Base-by-base conservation (phyloP, 2,113 vertebrate genomes). In the Caranx melampygus region DNA sequence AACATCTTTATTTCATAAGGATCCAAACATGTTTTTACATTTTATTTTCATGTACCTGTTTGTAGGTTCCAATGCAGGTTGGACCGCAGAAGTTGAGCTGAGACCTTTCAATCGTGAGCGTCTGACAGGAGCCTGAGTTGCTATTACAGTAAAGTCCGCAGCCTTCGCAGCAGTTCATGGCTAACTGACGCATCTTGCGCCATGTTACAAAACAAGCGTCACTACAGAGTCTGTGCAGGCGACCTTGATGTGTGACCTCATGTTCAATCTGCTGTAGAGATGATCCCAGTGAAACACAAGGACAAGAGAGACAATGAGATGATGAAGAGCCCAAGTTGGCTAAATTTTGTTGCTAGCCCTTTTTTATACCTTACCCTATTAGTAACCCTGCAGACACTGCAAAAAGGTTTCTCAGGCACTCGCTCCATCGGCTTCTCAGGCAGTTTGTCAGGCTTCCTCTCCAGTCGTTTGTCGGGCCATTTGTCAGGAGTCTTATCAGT, bases 91-190 rank as follows among this genome's bases (percentile, higher is more conserved):
- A 99, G 90, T 98, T 98, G 66, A 97, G 97, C 61, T 96, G 94
- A 34, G 96, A 93, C 18, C 95, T 96, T 52, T 98, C 97, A 20
- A 98, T 94, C 34, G 95, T 96, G 40, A 99, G 96, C 52, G 96
- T 42, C 37, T 98, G 96, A 69, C 96, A 97, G 26, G 97, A 96
- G 59, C 95, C 95, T 0, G 96, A 96, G 78, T 93, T 95, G 58
- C 94, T 98, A 62, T 96, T 98, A 80, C 97, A 98, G 87, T 99
- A 98, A 1, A 96, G 97, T 0, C 98, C 97, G 5, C 98, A 99
- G 59, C 96, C 96, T 89, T 99, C 97, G 68, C 98, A 99, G 92
- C 97, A 97, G 94, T 99, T 99, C 97, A 99, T 97, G 66, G 97
- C 97, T 68, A 99, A 80, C 85, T 98, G 96, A 78, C 97, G 96